These are phyloP conservation scores for Leptodirus hochenwartii DNA, from an alignment of 2,888 invertebrate genomes.

Conservation along the genomic window DNA sequence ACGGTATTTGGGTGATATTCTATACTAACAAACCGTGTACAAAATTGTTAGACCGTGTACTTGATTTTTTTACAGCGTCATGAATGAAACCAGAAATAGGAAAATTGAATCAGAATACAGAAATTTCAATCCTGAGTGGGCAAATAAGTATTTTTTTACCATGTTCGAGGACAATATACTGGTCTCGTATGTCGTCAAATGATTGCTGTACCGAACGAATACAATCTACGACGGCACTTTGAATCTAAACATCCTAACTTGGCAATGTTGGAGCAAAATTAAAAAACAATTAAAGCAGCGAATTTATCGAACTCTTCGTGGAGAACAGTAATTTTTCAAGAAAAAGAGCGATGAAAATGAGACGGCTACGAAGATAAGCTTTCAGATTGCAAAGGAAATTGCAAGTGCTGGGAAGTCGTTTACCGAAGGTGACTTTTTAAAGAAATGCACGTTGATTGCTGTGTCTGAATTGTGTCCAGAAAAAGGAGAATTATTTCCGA, in stretches of 20 bases:
- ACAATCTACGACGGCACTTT: constrained; percentile 2
- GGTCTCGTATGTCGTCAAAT: constrained; percentile 2
- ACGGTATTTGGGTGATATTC: too few relatives aligned
- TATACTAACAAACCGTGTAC: too few relatives aligned
- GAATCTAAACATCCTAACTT: constrained; percentile 5
- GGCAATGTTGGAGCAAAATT: not conserved
- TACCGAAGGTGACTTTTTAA: constrained; percentile 3
- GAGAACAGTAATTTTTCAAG: not conserved
- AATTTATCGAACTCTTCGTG: too few relatives aligned
- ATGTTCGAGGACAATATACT: constrained; percentile 2
- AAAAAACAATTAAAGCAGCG: constrained; percentile 2
- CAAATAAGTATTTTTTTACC: constrained; percentile 2
- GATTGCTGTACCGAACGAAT: constrained; percentile 5
- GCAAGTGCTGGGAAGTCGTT: constrained; percentile 3
- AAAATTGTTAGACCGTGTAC: constrained; percentile 2
- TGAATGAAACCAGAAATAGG: not conserved
- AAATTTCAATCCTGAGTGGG: constrained; percentile 3
- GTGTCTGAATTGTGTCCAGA: constrained; percentile 2
- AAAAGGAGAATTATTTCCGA: constrained; percentile 2
- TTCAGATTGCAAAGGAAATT: not conserved
- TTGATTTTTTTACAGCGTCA: not conserved
- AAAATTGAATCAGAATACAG: not conserved
- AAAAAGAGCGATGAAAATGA: constrained; percentile 4
- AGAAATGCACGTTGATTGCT: constrained; percentile 4
- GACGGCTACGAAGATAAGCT: constrained; percentile 1